Evolutionary conservation across 1,140 invertebrate genomes (phyloP).

Genomic region (Drosophila carrolli): DNA sequence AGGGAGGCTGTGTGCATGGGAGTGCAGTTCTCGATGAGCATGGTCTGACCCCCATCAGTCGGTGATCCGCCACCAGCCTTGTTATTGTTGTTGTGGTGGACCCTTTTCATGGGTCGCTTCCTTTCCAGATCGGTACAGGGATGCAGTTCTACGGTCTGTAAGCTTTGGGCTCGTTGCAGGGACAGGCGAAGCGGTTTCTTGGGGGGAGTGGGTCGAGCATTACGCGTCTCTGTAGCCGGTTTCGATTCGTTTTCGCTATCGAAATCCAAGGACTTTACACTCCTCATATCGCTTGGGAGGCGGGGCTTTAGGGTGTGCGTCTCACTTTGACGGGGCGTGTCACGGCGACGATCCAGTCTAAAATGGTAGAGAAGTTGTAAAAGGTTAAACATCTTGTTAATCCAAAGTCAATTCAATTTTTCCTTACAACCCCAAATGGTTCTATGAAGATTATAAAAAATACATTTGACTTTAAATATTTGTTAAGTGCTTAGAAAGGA

Average conservation of each 20-base stretch:
- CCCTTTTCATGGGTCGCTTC: conserved; percentile 80
- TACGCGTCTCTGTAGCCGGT: conserved; percentile 85
- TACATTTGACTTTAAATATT: no score
- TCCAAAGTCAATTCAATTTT: no score
- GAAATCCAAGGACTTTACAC: conserved; percentile 88
- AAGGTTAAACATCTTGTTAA: background rate
- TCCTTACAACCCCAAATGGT: no score
- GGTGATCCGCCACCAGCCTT: conserved; percentile 36
- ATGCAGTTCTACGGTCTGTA: conserved; percentile 89
- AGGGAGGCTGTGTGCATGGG: conserved; percentile 78
- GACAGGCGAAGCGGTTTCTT: conserved; percentile 93
- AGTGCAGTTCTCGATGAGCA: conserved; percentile 69
- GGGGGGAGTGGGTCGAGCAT: conserved; percentile 90
- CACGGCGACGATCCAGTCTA: conserved; percentile 70
- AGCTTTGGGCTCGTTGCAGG: conserved; percentile 91
- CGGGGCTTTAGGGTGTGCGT: conserved; percentile 66
- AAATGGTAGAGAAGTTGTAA: background rate
- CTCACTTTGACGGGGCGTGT: conserved; percentile 56
- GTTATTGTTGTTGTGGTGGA: conserved; percentile 64
- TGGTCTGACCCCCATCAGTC: conserved; percentile 41
- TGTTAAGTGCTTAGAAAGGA: no score
- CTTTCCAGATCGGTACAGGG: conserved; percentile 57
- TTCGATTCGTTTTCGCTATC: conserved; percentile 85
- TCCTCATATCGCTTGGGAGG: conserved; percentile 86
- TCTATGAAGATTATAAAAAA: no score